A percentile compares a stretch with the other conserved stretches of the same genome.
These are phyloP conservation scores for Benthosema pterotum DNA, from an alignment of 2,797 vertebrate species.

Conservation along the genomic window DNA sequence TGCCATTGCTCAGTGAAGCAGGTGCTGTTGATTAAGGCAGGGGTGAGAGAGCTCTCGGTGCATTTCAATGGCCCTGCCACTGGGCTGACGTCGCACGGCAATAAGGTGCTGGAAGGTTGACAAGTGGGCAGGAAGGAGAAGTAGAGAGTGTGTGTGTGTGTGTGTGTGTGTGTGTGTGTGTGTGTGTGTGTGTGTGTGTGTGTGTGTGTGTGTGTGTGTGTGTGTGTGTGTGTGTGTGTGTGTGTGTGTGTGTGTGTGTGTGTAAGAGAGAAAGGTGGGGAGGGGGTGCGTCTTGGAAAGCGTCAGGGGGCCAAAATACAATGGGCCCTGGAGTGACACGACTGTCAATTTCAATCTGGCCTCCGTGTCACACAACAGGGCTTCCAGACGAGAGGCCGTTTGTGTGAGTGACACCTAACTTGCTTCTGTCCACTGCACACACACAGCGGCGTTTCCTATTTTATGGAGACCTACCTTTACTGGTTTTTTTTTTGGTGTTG, in stretches of 20 bases:
- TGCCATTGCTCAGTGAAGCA: constrained; percentile 36
- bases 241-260: too few species aligned
- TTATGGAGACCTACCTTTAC: too few species aligned
- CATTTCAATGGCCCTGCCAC: constrained; percentile 50
- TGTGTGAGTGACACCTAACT: constrained; percentile 26
- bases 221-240: too few species aligned
- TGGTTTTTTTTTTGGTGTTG: too few species aligned
- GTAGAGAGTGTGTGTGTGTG: too few species aligned
- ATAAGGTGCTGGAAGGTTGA: constrained; percentile 41
- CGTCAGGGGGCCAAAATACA: constrained; percentile 43
- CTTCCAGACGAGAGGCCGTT: constrained; percentile 30
- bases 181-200: too few species aligned
- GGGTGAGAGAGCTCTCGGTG: constrained; percentile 40
- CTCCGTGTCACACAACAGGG: constrained; percentile 29
- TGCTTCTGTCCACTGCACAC: constrained; percentile 24
- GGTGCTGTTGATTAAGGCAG: constrained; percentile 62
- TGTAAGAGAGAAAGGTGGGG: constrained; percentile 34
- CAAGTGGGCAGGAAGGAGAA: constrained; percentile 32
- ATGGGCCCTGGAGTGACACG: constrained; percentile 47
- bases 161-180: too few species aligned
- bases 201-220: too few species aligned
- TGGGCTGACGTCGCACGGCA: constrained; percentile 34
- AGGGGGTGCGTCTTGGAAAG: constrained; percentile 37
- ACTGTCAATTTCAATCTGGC: constrained; percentile 53
- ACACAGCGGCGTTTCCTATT: not conserved